These are phyloP conservation scores for Pachyuromys duprasi DNA, from an alignment of 2,797 vertebrate species.

Conservation along the genomic window DNA sequence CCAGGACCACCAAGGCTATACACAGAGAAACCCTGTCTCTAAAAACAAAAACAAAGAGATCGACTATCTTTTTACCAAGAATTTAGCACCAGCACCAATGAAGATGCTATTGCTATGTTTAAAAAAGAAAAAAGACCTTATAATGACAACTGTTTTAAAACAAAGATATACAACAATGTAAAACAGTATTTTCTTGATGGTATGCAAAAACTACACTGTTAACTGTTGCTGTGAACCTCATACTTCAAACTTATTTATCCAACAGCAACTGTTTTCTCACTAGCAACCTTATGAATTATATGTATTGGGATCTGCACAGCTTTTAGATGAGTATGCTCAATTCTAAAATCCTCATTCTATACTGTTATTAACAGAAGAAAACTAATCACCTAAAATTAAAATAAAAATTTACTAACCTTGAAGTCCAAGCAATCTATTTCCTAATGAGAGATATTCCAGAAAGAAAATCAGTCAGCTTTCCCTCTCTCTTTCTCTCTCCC, in stretches of 20 bases:
- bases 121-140: neutral
- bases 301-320: neutral
- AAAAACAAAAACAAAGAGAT: too few relatives aligned
- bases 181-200: neutral
- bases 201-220: slow-evolving; percentile 14
- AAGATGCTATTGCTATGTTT: slow-evolving; percentile 6
- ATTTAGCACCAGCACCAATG: neutral
- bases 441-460: slow-evolving; percentile 24
- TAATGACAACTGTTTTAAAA: neutral
- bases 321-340: slow-evolving; percentile 29
- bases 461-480: neutral
- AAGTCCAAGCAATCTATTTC: slow-evolving; percentile 32
- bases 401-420: neutral
- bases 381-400: slow-evolving; percentile 50
- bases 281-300: slow-evolving; percentile 4
- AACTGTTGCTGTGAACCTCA: neutral
- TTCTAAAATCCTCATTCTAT: slow-evolving; percentile 24
- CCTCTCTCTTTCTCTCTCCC: neutral
- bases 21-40: too few relatives aligned
- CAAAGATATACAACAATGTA: neutral
- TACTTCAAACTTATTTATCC: slow-evolving; percentile 45
- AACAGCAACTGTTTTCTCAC: slow-evolving; percentile 32
- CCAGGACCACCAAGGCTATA: too few relatives aligned
- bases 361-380: slow-evolving; percentile 12
- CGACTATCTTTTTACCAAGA: neutral